phyloP scores from a whole-genome alignment of 2,113 vertebrate genomes.

The Chloropsis hardwickii region DNA sequence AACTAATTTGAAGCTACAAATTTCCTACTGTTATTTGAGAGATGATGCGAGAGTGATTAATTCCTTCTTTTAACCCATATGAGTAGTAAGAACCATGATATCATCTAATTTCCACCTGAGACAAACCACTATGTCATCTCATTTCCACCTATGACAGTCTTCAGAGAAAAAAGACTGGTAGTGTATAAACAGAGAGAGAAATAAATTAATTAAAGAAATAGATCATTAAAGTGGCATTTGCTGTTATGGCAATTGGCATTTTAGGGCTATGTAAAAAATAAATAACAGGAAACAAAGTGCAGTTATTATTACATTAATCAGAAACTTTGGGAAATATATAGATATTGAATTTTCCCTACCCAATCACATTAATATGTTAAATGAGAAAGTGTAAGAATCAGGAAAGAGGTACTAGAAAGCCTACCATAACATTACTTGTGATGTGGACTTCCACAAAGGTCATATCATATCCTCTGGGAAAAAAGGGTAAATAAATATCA shows the following conservation, averaged over 20 bases:
- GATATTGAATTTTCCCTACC: background rate
- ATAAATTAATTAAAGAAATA: background rate
- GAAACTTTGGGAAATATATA: background rate
- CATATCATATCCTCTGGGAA: background rate
- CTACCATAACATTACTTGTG: background rate
- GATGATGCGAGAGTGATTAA: background rate
- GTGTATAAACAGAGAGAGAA: background rate
- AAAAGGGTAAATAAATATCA: background rate
- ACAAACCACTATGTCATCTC: background rate
- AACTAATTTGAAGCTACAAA: background rate
- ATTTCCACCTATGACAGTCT: background rate
- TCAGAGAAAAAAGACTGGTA: background rate
- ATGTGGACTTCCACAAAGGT: background rate
- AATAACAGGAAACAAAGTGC: background rate
- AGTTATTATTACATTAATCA: background rate
- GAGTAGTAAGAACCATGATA: background rate
- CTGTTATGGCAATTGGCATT: background rate
- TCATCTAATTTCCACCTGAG: background rate
- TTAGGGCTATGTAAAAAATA: background rate
- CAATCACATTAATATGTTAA: background rate
- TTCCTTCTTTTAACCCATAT: background rate
- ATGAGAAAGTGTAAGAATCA: background rate
- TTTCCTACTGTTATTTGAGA: background rate
- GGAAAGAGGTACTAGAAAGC: background rate
- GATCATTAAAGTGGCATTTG: background rate